Base-by-base conservation (phyloP, 2,113 vertebrate species). In the Octodon degus region DNA sequence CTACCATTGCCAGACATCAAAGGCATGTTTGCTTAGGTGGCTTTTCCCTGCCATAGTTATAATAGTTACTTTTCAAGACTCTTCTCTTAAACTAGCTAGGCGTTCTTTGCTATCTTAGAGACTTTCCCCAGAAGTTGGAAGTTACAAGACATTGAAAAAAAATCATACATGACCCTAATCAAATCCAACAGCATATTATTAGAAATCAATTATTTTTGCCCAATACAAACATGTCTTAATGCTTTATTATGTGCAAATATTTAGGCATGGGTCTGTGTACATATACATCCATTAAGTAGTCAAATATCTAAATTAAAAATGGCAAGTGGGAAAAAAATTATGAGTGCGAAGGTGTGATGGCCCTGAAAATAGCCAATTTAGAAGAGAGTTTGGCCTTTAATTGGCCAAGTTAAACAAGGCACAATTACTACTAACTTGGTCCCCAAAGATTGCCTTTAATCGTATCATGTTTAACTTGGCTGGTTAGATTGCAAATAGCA, bases 381-480 rank as follows among this genome's bases (percentile, higher is more conserved):
- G 87, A 97, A 97, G 97, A 97, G 98, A 97, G 94, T 97, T 98
- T 97, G 90, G 94, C 95, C 96, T 97, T 97, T 98, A 98, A 98
- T 96, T 98, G 98, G 98, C 98, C 98, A 98, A 98, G 98, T 98
- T 97, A 98, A 98, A 98, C 97, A 98, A 98, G 98, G 98, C 95
- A 96, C 97, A 98, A 98, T 98, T 98, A 98, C 96, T 95, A 84
- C 97, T 98, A 97, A 98, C 98, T 96, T 85, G 92, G 97, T 98
- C 98, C 98, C 98, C 40, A 85, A 91, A 98, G 98, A 98, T 85
- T 97, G 94, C 87, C 95, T 98, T 92, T 98, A 98, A 98, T 97
- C 96, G 93, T 96, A 90, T 96, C 96, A 95, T 98, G 97, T 98
- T 98, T 98, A 98, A 98, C 97, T 98, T 98, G 98, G 98, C 97